Evolutionary conservation across 2,888 invertebrate genomes (phyloP).

Genomic region (Dolichopus griseipennis): DNA sequence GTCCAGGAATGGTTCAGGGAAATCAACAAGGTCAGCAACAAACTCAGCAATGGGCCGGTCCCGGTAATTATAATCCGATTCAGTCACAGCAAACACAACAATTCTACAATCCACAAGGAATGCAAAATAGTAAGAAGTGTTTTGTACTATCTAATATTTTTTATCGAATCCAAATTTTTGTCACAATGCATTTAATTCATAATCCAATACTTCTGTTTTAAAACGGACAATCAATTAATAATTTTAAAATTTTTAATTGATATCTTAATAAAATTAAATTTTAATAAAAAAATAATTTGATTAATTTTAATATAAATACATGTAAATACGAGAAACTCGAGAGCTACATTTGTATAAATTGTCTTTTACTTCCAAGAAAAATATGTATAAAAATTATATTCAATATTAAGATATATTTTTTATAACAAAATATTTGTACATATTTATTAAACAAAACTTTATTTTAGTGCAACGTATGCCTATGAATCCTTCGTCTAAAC

Average conservation of each 20-base stretch:
- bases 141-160: background rate
- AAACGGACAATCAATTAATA: too few species aligned
- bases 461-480: constrained; percentile 36
- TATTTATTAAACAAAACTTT: background rate
- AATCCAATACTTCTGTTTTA: too few species aligned
- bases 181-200: background rate
- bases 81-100: constrained; percentile 30
- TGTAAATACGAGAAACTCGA: background rate
- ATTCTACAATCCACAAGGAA: constrained; percentile 38
- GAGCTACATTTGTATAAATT: background rate
- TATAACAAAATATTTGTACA: background rate
- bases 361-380: too few species aligned
- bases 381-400: too few species aligned
- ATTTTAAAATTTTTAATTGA: too few species aligned
- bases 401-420: background rate
- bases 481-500: constrained; percentile 51
- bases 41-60: constrained; percentile 34
- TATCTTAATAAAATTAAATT: too few species aligned
- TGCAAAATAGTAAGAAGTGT: constrained; percentile 34
- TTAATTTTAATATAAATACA: too few species aligned
- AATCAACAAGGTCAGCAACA: constrained; percentile 45
- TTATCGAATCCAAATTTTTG: background rate
- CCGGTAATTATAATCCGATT: constrained; percentile 37
- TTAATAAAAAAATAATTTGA: too few species aligned
- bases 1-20: constrained; percentile 41